Percentiles rank a stretch among this genome's conserved stretches.
phyloP scores from a whole-genome alignment of 2,113 vertebrate species.

The Malurus melanocephalus region DNA sequence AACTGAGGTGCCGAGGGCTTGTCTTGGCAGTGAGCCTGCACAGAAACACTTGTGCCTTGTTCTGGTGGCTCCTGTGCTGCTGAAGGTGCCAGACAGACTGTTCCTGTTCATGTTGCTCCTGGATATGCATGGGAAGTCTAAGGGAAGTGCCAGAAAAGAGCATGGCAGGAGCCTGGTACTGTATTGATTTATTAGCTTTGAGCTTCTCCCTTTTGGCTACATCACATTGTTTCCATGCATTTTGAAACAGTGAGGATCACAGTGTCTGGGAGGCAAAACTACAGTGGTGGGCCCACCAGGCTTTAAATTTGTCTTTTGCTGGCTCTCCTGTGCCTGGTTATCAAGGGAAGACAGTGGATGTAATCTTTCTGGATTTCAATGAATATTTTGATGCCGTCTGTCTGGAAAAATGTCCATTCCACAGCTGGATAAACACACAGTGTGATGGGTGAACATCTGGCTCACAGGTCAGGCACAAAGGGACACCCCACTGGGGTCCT shows the following conservation, averaged over 20 bases:
- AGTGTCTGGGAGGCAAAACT: background rate
- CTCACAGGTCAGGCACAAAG: background rate
- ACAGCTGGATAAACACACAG: background rate
- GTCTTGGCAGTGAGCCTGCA: background rate
- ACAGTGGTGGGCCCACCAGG: background rate
- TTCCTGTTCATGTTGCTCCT: background rate
- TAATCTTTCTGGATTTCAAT: background rate
- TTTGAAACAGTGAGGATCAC: background rate
- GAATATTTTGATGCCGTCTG: background rate
- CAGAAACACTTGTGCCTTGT: background rate
- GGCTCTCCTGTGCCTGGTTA: background rate
- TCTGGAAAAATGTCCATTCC: background rate
- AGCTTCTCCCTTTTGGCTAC: background rate
- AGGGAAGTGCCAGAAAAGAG: background rate
- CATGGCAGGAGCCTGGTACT: background rate
- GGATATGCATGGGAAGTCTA: background rate
- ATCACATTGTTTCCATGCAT: background rate
- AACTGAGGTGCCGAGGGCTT: fast-evolving
- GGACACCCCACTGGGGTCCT: background rate
- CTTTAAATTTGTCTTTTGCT: background rate
- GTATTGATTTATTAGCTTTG: background rate
- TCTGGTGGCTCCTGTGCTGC: background rate
- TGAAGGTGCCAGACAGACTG: background rate
- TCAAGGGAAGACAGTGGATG: background rate
- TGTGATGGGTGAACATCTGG: background rate